phyloP scores from a whole-genome alignment of 1,140 invertebrate species.

The Bombus picipes region DNA sequence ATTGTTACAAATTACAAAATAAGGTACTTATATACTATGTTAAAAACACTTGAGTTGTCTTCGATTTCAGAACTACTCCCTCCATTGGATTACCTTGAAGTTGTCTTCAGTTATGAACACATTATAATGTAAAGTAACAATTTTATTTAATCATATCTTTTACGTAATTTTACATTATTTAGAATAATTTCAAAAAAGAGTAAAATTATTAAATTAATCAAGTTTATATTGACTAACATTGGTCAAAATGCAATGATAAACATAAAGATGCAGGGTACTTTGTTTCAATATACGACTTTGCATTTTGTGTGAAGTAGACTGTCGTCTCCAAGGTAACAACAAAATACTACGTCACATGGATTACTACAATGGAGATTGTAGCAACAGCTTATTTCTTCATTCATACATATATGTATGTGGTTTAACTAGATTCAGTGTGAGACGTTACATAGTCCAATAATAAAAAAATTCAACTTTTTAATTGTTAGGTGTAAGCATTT shows the following conservation, averaged over 20 bases:
- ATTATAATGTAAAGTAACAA: neutral
- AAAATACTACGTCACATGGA: conserved; percentile 50
- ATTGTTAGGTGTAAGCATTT: conserved; percentile 33
- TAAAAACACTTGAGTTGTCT: conserved; percentile 11
- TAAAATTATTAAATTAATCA: neutral
- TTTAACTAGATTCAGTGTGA: neutral
- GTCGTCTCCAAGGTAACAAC: conserved; percentile 62
- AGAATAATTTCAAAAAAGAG: too few species aligned
- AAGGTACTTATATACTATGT: conserved; percentile 14
- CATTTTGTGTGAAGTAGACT: conserved; percentile 16
- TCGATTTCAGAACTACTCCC: conserved; percentile 42
- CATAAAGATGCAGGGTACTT: neutral
- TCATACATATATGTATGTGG: conserved; percentile 1
- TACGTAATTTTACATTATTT: neutral
- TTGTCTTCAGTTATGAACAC: neutral
- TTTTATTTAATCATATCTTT: neutral
- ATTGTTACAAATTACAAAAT: neutral
- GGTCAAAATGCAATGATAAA: neutral
- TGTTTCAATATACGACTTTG: conserved; percentile 22
- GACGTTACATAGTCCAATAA: neutral
- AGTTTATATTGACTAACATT: neutral
- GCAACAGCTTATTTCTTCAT: conserved; percentile 42
- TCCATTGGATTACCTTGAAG: conserved; percentile 28
- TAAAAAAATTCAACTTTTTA: conserved; percentile 25
- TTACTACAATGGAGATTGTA: conserved; percentile 47